Conservation (phyloP, 2,797 vertebrate species). For the Phrynocephalus guinanensis region DNA sequence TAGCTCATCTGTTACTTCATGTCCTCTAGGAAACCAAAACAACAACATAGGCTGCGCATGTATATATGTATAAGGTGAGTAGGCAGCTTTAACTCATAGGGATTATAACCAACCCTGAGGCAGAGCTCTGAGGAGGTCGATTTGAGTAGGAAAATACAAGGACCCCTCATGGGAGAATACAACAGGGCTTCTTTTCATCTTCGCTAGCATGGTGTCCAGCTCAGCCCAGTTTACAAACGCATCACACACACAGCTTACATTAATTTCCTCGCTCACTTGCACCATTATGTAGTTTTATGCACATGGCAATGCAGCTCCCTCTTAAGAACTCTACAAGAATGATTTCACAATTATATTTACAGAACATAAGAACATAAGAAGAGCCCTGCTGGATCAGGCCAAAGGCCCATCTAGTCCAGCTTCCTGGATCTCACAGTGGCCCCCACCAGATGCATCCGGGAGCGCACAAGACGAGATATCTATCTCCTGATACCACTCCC, state of each 20-base stretch:
- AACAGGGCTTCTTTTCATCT: neutral
- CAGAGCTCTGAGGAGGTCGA: neutral
- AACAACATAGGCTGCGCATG: slow-evolving; percentile 16
- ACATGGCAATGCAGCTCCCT: neutral
- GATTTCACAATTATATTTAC: too few relatives aligned
- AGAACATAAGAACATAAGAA: too few relatives aligned
- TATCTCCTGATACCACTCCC: too few relatives aligned
- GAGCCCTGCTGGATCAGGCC: too few relatives aligned
- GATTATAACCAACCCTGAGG: slow-evolving; percentile 17
- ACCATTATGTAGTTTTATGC: neutral
- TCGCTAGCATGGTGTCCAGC: too few relatives aligned
- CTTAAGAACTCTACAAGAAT: too few relatives aligned
- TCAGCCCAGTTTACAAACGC: too few relatives aligned
- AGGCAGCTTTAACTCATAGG: slow-evolving; percentile 24
- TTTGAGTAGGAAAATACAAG: neutral
- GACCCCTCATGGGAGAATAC: neutral
- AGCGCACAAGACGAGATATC: too few relatives aligned
- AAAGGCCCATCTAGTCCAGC: too few relatives aligned
- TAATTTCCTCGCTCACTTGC: neutral
- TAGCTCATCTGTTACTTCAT: slow-evolving; percentile 2
- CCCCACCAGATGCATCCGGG: too few relatives aligned
- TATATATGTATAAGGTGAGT: slow-evolving; percentile 25
- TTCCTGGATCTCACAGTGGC: too few relatives aligned
- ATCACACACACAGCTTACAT: too few relatives aligned
- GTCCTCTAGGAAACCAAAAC: slow-evolving; percentile 38